Evolutionary conservation across 2,888 invertebrate genomes (phyloP), one percentile per base, ranked within the genome.

Genomic region (Leptura quadrifasciata): DNA sequence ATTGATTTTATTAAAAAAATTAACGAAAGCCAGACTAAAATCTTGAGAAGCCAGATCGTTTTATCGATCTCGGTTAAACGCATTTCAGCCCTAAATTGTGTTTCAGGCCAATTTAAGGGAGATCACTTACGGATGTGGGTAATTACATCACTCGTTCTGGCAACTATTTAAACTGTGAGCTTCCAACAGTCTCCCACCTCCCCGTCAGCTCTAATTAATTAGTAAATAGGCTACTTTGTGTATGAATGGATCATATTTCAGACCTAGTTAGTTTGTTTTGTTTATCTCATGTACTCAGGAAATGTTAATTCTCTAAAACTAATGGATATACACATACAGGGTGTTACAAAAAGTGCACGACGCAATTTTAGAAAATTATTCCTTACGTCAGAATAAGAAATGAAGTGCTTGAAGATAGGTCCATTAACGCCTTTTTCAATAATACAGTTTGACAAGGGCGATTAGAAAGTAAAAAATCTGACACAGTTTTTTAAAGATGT

Each of bases 71-170:
- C n/a, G 27, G 60, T 47, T 58, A 54, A 61, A 27, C 20, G 52
- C 20, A 47, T 60, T 54, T 63, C 61, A 15, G n/a, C 31, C 17
- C 61, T 47, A 58, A 72, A 63, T 72, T 52, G 27, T 54, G 21
- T 63, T 63, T 10, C 54, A 55, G 31, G 24, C 54, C 71, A 76
- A 74, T 75, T 71, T 77, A 60, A 72, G 67, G 64, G 61, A 70
- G 75, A 74, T 77, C 71, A 70, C 61, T 31, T 57, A 61, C 76
- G 78, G 78, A 78, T 78, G 76, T 64, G 61, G 67, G 69, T 61
- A 78, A 78, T 78, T 78, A 78, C 60, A 74, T 55, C 27, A 57
- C 63, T 70, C 31, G 54, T 64, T 4, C 52, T 63, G 52, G 61
- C 60, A 58, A 72, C 69, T 69, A 54, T 73, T 76, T 69, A 60